Percentiles rank a stretch among this genome's conserved stretches.
Conservation (phyloP, 1,140 invertebrate species). For the Drosophila littoralis region DNA sequence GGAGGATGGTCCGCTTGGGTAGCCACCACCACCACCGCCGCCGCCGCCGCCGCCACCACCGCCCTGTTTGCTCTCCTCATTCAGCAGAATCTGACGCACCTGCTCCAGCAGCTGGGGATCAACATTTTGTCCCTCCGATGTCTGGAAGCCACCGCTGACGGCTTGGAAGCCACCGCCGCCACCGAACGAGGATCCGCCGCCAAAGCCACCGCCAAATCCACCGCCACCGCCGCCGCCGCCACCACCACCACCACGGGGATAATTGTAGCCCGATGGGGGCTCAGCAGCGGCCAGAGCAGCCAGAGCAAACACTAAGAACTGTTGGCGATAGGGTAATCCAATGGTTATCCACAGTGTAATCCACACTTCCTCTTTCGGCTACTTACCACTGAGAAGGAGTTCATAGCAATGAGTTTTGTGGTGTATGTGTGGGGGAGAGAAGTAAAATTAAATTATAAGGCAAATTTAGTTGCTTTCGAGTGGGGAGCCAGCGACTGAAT, state of each 20-base stretch:
- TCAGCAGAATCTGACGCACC: conserved; percentile 91
- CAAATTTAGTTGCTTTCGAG: conserved; percentile 84
- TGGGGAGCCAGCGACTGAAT: conserved; percentile 84
- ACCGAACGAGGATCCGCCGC: conserved; percentile 84
- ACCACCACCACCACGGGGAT: conserved; percentile 86
- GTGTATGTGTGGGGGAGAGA: conserved; percentile 72
- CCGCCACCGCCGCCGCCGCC: conserved; percentile 79
- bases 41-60: conserved; percentile 84
- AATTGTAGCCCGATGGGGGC: conserved; percentile 88
- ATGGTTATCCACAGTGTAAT: conserved; percentile 36
- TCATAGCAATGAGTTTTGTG: conserved; percentile 83
- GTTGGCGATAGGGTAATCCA: conserved; percentile 58
- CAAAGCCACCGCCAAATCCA: conserved; percentile 84
- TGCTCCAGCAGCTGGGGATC: conserved; percentile 91
- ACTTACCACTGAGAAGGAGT: conserved; percentile 85
- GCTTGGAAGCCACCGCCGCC: conserved; percentile 89
- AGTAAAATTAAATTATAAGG: conserved; percentile 78
- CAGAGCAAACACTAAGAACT: conserved; percentile 88
- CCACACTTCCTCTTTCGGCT: conserved; percentile 1
- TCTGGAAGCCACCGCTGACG: conserved; percentile 90
- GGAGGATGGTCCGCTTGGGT: conserved; percentile 81
- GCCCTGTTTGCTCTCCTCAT: conserved; percentile 89
- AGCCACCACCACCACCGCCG: conserved; percentile 84
- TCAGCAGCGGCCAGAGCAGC: conserved; percentile 87
- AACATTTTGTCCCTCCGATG: conserved; percentile 91